Evolutionary conservation across 2,797 vertebrate genomes (phyloP).

Genomic region (Ceryle rudis): DNA sequence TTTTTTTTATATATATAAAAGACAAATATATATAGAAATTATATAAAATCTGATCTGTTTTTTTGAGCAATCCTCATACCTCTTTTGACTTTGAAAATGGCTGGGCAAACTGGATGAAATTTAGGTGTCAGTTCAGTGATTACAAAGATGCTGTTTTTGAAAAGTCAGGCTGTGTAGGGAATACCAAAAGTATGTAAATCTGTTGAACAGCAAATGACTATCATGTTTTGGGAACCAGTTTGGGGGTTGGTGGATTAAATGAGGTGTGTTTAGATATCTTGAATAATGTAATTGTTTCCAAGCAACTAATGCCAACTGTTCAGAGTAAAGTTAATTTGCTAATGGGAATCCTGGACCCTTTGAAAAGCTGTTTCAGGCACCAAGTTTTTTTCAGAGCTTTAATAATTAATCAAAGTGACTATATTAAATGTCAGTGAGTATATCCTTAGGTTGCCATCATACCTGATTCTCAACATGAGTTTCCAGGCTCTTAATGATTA

Average conservation of each 20-base stretch:
- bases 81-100: neutral
- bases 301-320: conserved; percentile 18
- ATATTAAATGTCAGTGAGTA: conserved; percentile 50
- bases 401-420: conserved; percentile 75
- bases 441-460: conserved; percentile 3
- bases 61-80: neutral
- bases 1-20: neutral
- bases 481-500: conserved; percentile 31
- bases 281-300: conserved; percentile 38
- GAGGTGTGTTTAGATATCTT: neutral
- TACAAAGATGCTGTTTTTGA: conserved; percentile 1
- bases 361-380: conserved; percentile 58
- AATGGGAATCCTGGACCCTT: conserved; percentile 34
- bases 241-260: neutral
- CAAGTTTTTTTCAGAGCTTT: conserved; percentile 39
- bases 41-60: neutral
- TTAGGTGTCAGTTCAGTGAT: neutral
- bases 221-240: neutral
- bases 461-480: conserved; percentile 8
- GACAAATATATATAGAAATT: neutral
- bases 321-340: conserved; percentile 60
- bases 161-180: neutral
- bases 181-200: neutral
- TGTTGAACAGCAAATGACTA: neutral
- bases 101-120: neutral